Conservation (phyloP, 2,888 invertebrate genomes). For the Pyrrhia umbra region DNA sequence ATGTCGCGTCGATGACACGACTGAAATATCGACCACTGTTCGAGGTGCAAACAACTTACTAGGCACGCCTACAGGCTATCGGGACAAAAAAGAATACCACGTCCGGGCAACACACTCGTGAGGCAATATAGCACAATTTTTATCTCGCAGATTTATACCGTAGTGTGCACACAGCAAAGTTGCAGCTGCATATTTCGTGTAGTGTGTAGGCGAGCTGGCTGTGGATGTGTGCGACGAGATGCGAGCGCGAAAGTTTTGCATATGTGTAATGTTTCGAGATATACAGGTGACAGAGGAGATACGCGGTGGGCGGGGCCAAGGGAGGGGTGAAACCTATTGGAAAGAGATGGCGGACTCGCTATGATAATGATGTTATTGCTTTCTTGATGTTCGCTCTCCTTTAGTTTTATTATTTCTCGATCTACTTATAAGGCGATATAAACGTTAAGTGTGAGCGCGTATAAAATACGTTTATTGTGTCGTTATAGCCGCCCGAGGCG, state of each 20-base stretch:
- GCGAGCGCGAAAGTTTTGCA: constrained; percentile 89
- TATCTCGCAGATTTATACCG: constrained; percentile 89
- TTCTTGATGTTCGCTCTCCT: constrained; percentile 88
- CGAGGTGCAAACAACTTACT: constrained; percentile 88
- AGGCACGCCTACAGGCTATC: constrained; percentile 88
- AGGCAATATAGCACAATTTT: constrained; percentile 87
- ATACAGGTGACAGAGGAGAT: constrained; percentile 90
- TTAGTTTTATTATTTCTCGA: constrained; percentile 90
- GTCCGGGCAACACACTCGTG: constrained; percentile 74
- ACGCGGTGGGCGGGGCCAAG: constrained; percentile 87
- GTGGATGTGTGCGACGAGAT: constrained; percentile 72
- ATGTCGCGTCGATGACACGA: constrained; percentile 82
- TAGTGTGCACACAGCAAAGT: constrained; percentile 65
- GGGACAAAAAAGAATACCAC: constrained; percentile 80
- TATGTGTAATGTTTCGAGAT: constrained; percentile 90
- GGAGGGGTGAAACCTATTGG: constrained; percentile 88
- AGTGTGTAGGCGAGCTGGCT: constrained; percentile 65
- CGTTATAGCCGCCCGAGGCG: constrained; percentile 78
- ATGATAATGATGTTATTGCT: constrained; percentile 91
- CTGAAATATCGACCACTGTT: constrained; percentile 88
- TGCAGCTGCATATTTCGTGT: constrained; percentile 66
- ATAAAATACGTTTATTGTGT: constrained; percentile 89
- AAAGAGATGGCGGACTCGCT: constrained; percentile 89
- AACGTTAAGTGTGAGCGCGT: constrained; percentile 88
- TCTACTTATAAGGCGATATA: constrained; percentile 90